phyloP scores from a whole-genome alignment of 2,888 invertebrate species.

The Limenitis camilla region DNA sequence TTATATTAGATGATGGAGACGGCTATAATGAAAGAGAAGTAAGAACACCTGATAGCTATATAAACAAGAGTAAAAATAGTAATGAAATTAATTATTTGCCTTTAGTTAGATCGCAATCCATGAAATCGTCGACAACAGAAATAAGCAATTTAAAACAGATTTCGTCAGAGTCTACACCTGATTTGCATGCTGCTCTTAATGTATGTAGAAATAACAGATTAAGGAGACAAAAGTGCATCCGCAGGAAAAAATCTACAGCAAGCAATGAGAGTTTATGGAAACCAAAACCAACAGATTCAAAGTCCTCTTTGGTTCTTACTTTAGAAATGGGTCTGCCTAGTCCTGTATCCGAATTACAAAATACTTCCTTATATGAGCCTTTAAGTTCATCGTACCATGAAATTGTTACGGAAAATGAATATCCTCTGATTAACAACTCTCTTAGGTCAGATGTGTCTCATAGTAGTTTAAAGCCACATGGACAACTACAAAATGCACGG shows the following conservation, averaged over 20 bases:
- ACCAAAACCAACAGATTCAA: slow-evolving; percentile 36
- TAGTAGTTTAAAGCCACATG: slow-evolving; percentile 56
- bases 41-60: slow-evolving; percentile 53
- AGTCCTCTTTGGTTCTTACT: slow-evolving; percentile 50
- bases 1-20: slow-evolving; percentile 63
- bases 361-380: slow-evolving; percentile 51
- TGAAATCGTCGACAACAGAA: slow-evolving; percentile 41
- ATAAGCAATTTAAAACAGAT: slow-evolving; percentile 40
- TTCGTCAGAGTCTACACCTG: slow-evolving; percentile 58
- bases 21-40: slow-evolving; percentile 71
- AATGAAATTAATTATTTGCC: slow-evolving; percentile 29
- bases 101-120: slow-evolving; percentile 54
- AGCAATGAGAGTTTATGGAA: slow-evolving; percentile 58
- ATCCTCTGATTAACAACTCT: slow-evolving; percentile 35
- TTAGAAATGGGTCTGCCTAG: slow-evolving; percentile 65
- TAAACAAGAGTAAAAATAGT: slow-evolving; percentile 32
- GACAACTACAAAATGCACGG: slow-evolving; percentile 41
- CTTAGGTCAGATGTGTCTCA: slow-evolving; percentile 55
- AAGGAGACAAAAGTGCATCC: slow-evolving; percentile 74
- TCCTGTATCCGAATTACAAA: slow-evolving; percentile 52
- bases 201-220: slow-evolving; percentile 52
- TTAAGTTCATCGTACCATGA: slow-evolving; percentile 35
- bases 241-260: slow-evolving; percentile 67
- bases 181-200: slow-evolving; percentile 43
- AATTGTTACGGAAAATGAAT: slow-evolving; percentile 24